Conservation (phyloP, 2,888 invertebrate genomes). For the Stenodema calcarata region DNA sequence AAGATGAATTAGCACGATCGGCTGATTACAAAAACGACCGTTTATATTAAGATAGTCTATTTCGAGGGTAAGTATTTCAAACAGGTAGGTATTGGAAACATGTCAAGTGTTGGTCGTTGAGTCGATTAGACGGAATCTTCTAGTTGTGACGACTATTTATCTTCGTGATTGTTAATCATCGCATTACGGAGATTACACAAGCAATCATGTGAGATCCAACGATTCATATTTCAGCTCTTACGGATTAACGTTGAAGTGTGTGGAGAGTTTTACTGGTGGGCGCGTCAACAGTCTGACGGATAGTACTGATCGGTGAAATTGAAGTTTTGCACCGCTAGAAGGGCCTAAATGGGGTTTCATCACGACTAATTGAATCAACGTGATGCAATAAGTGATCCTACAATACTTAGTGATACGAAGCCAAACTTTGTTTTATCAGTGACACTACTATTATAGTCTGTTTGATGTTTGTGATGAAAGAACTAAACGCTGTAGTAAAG, state of each 20-base stretch:
- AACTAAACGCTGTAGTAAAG: too few relatives aligned
- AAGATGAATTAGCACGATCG: not conserved
- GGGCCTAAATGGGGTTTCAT: too few relatives aligned
- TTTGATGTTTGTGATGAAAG: too few relatives aligned
- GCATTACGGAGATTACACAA: not conserved
- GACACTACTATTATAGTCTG: too few relatives aligned
- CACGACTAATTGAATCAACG: too few relatives aligned
- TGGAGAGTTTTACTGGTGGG: too few relatives aligned
- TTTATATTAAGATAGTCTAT: not conserved
- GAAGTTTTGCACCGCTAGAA: too few relatives aligned
- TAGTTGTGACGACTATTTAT: not conserved
- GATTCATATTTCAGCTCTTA: not conserved
- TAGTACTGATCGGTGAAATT: too few relatives aligned
- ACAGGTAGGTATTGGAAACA: conserved; percentile 8
- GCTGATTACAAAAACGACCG: not conserved
- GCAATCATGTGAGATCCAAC: not conserved
- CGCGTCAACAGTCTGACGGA: too few relatives aligned
- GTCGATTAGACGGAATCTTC: not conserved
- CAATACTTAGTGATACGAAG: too few relatives aligned
- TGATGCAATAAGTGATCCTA: too few relatives aligned
- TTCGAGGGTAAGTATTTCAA: not conserved
- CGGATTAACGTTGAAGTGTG: not conserved
- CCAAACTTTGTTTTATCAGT: too few relatives aligned
- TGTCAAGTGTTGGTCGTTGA: conserved; percentile 10
- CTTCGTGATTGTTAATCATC: not conserved